Percentiles rank a stretch among this genome's conserved stretches.
phyloP scores from a whole-genome alignment of 2,113 vertebrate species.

The Myrmophylax atrothorax region DNA sequence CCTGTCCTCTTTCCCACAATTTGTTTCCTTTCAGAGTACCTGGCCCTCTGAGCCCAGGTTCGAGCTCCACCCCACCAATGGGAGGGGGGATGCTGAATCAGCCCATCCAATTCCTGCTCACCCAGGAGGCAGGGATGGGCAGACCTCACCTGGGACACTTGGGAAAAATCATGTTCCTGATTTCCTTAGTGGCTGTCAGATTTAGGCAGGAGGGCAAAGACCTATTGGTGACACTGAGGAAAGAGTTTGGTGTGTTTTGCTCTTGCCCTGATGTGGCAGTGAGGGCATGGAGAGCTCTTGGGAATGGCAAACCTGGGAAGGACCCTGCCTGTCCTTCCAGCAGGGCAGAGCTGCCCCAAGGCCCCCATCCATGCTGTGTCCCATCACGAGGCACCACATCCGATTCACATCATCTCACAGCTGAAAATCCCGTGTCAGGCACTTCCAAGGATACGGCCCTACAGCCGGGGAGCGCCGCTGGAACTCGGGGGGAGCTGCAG shows the following conservation, averaged over 20 bases:
- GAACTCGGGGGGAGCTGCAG: fast-evolving
- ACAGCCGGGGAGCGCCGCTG: neutral
- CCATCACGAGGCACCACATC: neutral
- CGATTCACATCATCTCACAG: neutral
- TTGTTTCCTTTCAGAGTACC: neutral
- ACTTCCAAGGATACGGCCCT: neutral
- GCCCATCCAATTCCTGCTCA: neutral
- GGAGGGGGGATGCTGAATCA: neutral
- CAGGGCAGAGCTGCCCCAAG: neutral
- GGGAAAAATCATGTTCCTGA: neutral
- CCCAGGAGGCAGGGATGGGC: neutral
- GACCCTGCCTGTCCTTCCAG: neutral
- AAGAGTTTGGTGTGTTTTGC: neutral
- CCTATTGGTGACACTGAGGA: neutral
- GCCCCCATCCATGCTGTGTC: fast-evolving
- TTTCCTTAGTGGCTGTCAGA: neutral
- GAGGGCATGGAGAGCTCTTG: fast-evolving
- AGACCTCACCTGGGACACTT: neutral
- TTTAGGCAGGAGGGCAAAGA: neutral
- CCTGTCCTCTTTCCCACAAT: neutral
- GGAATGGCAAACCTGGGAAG: neutral
- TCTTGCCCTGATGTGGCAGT: neutral
- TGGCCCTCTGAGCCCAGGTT: neutral
- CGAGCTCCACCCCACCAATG: too few relatives aligned
- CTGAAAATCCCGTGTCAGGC: neutral